phyloP scores from a whole-genome alignment of 2,888 invertebrate species.

The Heteromyza rotundicornis region DNA sequence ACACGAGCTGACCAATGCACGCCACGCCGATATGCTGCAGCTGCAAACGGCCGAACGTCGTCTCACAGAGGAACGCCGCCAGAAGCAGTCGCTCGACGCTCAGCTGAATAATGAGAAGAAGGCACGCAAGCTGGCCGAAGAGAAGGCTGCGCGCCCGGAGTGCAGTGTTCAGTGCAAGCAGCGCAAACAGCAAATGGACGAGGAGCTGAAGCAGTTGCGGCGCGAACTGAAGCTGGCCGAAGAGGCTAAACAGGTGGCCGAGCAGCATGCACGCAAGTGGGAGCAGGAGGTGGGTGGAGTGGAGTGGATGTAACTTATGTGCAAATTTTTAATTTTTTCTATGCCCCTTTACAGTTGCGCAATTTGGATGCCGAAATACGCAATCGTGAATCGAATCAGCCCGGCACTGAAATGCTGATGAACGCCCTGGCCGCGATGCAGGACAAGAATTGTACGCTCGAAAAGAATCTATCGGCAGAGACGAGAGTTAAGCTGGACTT shows the following conservation, averaged over 20 bases:
- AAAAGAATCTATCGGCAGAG: constrained; percentile 93
- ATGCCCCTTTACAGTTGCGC: constrained; percentile 46
- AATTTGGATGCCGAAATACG: constrained; percentile 60
- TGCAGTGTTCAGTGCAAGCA: constrained; percentile 73
- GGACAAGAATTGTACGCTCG: constrained; percentile 90
- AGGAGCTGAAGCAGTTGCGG: constrained; percentile 71
- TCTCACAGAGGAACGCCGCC: constrained; percentile 80
- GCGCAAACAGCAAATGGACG: constrained; percentile 72
- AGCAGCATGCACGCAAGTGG: constrained; percentile 59
- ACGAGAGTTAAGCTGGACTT: constrained; percentile 97
- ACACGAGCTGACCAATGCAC: constrained; percentile 74
- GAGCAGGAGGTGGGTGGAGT: constrained; percentile 60
- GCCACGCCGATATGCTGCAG: constrained; percentile 80
- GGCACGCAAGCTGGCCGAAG: constrained; percentile 67
- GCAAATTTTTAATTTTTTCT: not conserved
- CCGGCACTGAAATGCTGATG: constrained; percentile 77
- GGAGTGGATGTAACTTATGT: too few species aligned
- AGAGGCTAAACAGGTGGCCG: constrained; percentile 67
- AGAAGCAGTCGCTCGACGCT: constrained; percentile 74
- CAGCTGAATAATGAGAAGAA: constrained; percentile 78
- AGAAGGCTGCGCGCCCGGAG: constrained; percentile 66
- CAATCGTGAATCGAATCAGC: constrained; percentile 57
- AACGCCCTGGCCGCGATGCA: constrained; percentile 82
- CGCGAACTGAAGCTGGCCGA: constrained; percentile 72
- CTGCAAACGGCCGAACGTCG: constrained; percentile 79